Conservation (phyloP, 2,113 vertebrate species). For the Turnix velox region DNA sequence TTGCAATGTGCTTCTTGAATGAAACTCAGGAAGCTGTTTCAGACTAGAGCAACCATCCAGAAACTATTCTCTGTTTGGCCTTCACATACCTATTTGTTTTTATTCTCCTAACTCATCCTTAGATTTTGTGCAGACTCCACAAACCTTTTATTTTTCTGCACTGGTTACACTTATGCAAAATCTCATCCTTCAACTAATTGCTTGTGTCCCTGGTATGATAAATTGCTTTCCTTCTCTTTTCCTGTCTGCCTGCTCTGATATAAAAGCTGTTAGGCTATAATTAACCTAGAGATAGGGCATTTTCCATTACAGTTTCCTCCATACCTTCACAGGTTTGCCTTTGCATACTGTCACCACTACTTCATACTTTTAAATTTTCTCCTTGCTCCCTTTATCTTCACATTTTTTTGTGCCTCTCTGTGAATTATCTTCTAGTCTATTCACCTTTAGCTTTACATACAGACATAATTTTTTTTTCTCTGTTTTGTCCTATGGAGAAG, state of each 20-base stretch:
- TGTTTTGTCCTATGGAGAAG: background rate
- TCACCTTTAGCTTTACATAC: background rate
- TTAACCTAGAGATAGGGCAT: background rate
- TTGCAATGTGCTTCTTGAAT: background rate
- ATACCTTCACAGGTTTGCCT: background rate
- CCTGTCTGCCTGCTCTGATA: background rate
- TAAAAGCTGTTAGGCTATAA: background rate
- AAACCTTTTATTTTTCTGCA: background rate
- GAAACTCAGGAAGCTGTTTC: background rate
- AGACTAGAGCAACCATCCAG: background rate
- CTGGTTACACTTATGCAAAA: background rate
- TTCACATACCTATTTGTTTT: conserved; percentile 10
- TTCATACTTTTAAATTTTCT: background rate
- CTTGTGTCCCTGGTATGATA: background rate
- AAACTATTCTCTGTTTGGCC: background rate
- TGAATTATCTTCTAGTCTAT: background rate
- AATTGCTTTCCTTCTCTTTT: conserved; percentile 3
- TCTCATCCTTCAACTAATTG: conserved; percentile 12
- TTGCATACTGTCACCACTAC: background rate
- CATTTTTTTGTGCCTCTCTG: background rate
- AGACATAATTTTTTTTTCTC: background rate
- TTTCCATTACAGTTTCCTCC: background rate
- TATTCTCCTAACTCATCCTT: conserved; percentile 3
- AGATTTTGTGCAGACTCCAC: background rate
- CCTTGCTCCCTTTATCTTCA: background rate